Evolutionary conservation across 2,113 vertebrate species (phyloP).

Genomic region (Cebidichthys violaceus): DNA sequence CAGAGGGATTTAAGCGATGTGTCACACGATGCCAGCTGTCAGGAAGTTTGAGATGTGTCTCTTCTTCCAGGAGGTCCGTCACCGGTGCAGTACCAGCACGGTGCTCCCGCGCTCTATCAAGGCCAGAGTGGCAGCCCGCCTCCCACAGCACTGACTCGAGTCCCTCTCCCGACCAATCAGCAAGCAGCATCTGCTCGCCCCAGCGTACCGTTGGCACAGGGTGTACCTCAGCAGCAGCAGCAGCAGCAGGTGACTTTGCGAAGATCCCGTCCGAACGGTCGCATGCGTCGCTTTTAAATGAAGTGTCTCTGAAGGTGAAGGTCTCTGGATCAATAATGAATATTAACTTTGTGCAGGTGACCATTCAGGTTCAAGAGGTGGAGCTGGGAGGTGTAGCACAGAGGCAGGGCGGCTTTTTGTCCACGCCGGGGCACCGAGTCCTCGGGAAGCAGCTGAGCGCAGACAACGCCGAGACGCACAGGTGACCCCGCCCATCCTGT

Average conservation of each 20-base stretch:
- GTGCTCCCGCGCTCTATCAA: conserved; percentile 85
- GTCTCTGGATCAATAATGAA: neutral
- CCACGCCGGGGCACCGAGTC: conserved; percentile 91
- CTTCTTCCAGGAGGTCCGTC: conserved; percentile 83
- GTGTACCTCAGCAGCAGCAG: conserved; percentile 88
- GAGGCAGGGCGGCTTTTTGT: conserved; percentile 87
- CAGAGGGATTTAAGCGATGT: too few relatives aligned
- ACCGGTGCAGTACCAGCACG: conserved; percentile 91
- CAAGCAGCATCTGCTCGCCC: conserved; percentile 76
- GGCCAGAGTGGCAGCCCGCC: conserved; percentile 91
- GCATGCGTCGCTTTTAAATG: neutral
- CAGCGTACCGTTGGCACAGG: conserved; percentile 73
- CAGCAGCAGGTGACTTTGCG: conserved; percentile 89
- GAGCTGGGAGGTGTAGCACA: conserved; percentile 86
- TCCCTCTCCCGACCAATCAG: conserved; percentile 87
- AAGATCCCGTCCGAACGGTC: neutral
- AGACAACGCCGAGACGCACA: conserved; percentile 96
- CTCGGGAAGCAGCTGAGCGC: conserved; percentile 98
- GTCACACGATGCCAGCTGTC: neutral
- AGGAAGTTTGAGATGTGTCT: neutral
- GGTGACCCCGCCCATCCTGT: conserved; percentile 81
- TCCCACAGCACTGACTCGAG: conserved; percentile 86
- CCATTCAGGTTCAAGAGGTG: conserved; percentile 96
- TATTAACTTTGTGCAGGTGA: conserved; percentile 82
- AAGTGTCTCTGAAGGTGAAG: neutral